phyloP scores from a whole-genome alignment of 2,113 vertebrate genomes.

The Tapirus terrestris region DNA sequence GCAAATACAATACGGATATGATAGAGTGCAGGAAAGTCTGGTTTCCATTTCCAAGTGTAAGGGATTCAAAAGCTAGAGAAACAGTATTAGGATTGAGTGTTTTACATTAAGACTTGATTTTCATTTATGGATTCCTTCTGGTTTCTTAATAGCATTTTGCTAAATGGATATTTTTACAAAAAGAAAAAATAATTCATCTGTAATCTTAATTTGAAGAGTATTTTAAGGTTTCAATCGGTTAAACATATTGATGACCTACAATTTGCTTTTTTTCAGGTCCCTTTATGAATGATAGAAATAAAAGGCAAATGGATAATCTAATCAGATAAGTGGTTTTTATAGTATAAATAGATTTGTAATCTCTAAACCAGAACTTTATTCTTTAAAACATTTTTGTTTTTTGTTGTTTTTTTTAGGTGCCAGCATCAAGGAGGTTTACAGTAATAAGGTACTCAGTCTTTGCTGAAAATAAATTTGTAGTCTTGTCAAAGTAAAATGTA shows the following conservation, averaged over 20 bases:
- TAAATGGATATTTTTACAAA: neutral
- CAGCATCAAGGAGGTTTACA: neutral
- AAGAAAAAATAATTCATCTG: neutral
- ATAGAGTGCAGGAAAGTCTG: neutral
- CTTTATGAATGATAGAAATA: constrained; percentile 42
- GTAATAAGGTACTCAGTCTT: constrained; percentile 1
- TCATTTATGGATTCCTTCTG: neutral
- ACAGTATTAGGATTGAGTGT: neutral
- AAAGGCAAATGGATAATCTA: neutral
- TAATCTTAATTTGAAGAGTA: constrained; percentile 29
- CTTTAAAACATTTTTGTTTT: constrained; percentile 26
- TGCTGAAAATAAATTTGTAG: constrained; percentile 40
- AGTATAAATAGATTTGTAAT: neutral
- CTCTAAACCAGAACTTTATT: constrained; percentile 18
- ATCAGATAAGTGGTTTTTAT: constrained; percentile 56
- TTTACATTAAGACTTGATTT: neutral
- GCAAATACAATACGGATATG: neutral
- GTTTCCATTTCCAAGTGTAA: neutral
- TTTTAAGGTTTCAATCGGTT: neutral
- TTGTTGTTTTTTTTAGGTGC: constrained; percentile 16
- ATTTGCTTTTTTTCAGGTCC: constrained; percentile 39
- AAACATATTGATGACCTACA: neutral
- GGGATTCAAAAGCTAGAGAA: neutral
- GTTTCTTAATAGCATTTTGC: neutral
- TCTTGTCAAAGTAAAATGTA: constrained; percentile 41